phyloP scores from a whole-genome alignment of 2,113 vertebrate species.

The Notothenia coriiceps region DNA sequence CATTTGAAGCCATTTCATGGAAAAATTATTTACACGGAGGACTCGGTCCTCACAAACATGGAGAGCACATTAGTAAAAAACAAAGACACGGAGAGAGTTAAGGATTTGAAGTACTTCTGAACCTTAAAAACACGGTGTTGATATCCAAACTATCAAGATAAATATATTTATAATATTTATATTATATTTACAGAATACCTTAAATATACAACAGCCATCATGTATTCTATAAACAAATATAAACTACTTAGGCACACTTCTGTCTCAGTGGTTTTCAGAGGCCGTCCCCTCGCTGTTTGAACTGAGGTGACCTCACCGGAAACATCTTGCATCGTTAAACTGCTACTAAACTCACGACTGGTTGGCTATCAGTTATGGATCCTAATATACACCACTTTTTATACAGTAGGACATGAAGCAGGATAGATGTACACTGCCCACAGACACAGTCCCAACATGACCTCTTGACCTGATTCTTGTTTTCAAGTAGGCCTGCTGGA shows the following conservation, averaged over 20 bases:
- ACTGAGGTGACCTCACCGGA: constrained; percentile 33
- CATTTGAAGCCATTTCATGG: constrained; percentile 81
- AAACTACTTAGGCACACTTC: constrained; percentile 89
- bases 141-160: constrained; percentile 83
- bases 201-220: constrained; percentile 92
- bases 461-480: constrained; percentile 15
- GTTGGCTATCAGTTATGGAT: constrained; percentile 28
- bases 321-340: constrained; percentile 43
- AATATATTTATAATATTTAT: constrained; percentile 91
- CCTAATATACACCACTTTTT: constrained; percentile 50
- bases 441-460: constrained; percentile 7
- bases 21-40: constrained; percentile 81
- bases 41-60: constrained; percentile 55
- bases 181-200: constrained; percentile 95
- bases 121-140: constrained; percentile 79
- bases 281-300: constrained; percentile 46
- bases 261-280: constrained; percentile 47
- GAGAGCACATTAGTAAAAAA: constrained; percentile 77
- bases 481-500: constrained; percentile 46
- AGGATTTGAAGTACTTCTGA: constrained; percentile 74
- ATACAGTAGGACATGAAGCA: constrained; percentile 58
- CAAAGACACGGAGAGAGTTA: constrained; percentile 58
- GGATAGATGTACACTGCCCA: constrained; percentile 18
- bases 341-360: constrained; percentile 47
- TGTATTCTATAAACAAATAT: constrained; percentile 93